A percentile compares a stretch with the other conserved stretches of the same genome.
Conservation (phyloP, 2,797 vertebrate genomes). For the Thamnophis elegans region DNA sequence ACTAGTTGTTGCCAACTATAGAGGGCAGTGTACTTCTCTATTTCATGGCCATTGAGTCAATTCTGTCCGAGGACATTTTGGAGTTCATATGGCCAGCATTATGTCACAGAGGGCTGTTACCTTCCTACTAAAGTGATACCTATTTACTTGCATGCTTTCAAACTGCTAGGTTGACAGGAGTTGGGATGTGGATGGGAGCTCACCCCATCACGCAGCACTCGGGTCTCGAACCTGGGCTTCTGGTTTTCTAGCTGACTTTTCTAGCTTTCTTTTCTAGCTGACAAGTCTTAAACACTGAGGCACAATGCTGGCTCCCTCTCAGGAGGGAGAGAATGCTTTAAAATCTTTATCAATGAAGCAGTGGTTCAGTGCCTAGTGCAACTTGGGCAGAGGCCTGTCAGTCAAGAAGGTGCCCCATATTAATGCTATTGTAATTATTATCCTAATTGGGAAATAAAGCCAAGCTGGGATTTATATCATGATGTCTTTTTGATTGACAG, state of each 20-base stretch:
- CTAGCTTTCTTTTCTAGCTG: background rate
- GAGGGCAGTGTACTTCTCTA: background rate
- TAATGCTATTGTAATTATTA: constrained; percentile 38
- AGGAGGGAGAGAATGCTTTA: constrained; percentile 45
- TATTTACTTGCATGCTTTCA: background rate
- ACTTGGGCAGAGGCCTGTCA: constrained; percentile 52
- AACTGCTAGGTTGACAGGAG: background rate
- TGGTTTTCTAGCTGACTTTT: too few species aligned
- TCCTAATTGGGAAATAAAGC: constrained; percentile 59
- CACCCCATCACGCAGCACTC: background rate
- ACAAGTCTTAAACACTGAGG: background rate
- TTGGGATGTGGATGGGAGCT: background rate
- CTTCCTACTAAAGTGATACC: background rate
- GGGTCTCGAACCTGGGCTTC: background rate
- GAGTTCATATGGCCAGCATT: background rate
- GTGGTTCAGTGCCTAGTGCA: constrained; percentile 44
- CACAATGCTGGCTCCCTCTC: background rate
- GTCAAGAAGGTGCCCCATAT: constrained; percentile 45
- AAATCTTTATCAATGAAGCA: constrained; percentile 47
- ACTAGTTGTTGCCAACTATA: background rate
- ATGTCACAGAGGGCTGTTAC: background rate
- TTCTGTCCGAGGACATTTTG: background rate
- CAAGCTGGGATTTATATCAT: constrained; percentile 54
- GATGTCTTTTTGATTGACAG: constrained; percentile 48
- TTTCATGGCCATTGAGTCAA: background rate